Percentiles rank a stretch among this genome's conserved stretches.
Evolutionary conservation across 2,888 invertebrate genomes (phyloP).

Genomic region (Nomada fucata): DNA sequence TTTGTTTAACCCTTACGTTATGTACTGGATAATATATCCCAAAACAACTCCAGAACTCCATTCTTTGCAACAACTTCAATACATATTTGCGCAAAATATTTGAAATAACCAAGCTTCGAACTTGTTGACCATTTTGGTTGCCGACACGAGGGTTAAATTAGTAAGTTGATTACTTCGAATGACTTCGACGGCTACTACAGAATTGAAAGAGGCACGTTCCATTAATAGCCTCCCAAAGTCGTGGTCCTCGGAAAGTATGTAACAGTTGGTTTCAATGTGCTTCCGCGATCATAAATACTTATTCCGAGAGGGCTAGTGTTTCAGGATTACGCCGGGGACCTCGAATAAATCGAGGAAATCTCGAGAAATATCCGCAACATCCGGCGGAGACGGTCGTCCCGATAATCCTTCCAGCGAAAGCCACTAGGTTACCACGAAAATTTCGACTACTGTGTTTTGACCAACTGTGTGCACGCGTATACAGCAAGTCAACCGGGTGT

Average conservation of each 20-base stretch:
- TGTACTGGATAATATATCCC: too few species aligned
- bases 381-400: slow-evolving; percentile 13
- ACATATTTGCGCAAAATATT: too few species aligned
- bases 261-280: not conserved
- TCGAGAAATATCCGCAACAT: slow-evolving; percentile 33
- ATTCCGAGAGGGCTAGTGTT: not conserved
- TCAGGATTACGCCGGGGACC: slow-evolving; percentile 12
- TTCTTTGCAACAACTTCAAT: too few species aligned
- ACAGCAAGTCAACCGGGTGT: not conserved
- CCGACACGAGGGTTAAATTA: too few species aligned
- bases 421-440: slow-evolving; percentile 28
- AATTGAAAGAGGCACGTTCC: too few species aligned
- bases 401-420: slow-evolving; percentile 46
- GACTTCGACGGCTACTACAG: too few species aligned
- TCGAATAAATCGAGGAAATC: not conserved
- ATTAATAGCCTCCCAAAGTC: not conserved
- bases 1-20: too few species aligned
- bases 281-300: not conserved
- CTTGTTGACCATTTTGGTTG: too few species aligned
- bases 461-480: slow-evolving; percentile 10
- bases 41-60: too few species aligned
- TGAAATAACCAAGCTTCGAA: too few species aligned
- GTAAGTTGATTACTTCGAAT: too few species aligned
- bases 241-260: not conserved
- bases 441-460: slow-evolving; percentile 14